Percentiles rank a stretch among this genome's conserved stretches.
Conservation (phyloP, 2,113 vertebrate genomes). For the Orycteropus afer region DNA sequence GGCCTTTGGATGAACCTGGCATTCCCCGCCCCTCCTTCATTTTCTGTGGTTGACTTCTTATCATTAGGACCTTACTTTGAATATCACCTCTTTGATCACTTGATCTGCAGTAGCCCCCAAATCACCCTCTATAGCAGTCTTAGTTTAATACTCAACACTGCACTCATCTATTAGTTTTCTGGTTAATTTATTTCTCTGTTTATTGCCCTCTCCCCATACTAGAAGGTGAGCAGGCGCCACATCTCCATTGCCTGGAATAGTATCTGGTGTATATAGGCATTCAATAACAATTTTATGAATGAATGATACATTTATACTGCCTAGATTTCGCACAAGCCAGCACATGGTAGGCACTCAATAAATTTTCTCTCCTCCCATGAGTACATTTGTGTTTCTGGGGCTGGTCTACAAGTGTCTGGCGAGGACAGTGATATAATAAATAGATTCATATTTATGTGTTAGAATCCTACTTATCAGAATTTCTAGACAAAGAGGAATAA, state of each 20-base stretch:
- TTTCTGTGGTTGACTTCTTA: not conserved
- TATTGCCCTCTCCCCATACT: not conserved
- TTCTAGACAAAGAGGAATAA: constrained; percentile 33
- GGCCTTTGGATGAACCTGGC: not conserved
- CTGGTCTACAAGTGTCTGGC: constrained; percentile 29
- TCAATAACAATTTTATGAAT: not conserved
- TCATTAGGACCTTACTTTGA: not conserved
- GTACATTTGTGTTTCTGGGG: not conserved
- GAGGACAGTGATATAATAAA: constrained; percentile 19
- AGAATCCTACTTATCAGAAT: constrained; percentile 15
- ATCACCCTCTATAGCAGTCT: not conserved
- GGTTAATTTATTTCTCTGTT: not conserved
- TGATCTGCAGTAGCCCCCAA: not conserved
- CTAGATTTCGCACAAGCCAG: not conserved
- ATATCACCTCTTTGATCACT: constrained; percentile 14
- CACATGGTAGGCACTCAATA: not conserved
- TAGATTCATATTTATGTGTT: not conserved
- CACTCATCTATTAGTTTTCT: not conserved
- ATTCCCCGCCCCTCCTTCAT: not conserved
- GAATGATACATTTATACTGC: not conserved
- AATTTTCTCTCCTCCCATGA: not conserved
- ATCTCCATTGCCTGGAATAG: not conserved
- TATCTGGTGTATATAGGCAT: not conserved
- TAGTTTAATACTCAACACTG: constrained; percentile 3
- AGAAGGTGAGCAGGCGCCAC: not conserved